These are phyloP conservation scores for Procambarus virginalis DNA, from an alignment of 1,140 invertebrate genomes.

Conservation along the genomic window DNA sequence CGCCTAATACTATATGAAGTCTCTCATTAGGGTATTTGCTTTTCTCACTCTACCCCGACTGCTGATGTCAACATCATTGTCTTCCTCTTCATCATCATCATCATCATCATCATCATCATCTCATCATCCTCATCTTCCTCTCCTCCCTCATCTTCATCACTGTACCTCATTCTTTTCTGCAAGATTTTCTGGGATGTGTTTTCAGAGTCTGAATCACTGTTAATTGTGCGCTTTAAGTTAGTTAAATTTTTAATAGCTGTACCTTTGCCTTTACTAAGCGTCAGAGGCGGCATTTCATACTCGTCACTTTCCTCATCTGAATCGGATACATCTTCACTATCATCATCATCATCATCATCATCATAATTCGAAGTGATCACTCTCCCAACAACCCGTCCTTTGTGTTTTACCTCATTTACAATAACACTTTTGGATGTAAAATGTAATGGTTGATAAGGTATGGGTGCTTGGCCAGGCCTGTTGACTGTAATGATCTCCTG, in stretches of 20 bases:
- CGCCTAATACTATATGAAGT: conserved; percentile 70
- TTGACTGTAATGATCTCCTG: conserved; percentile 56
- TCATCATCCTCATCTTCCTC: conserved; percentile 33
- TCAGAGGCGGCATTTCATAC: background rate
- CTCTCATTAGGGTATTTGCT: conserved; percentile 69
- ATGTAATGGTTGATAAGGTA: conserved; percentile 51
- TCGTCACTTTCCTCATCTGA: conserved; percentile 20
- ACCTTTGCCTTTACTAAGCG: conserved; percentile 18
- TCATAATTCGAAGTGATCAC: conserved; percentile 38
- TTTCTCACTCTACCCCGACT: conserved; percentile 69
- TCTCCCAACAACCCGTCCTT: conserved; percentile 44
- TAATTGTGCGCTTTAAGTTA: conserved; percentile 18
- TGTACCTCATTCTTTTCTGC: conserved; percentile 45
- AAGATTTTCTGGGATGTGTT: background rate
- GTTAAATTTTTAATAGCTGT: background rate
- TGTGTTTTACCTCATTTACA: conserved; percentile 52
- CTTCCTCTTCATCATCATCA: conserved; percentile 45
- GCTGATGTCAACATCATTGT: conserved; percentile 65
- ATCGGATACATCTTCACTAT: conserved; percentile 21
- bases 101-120: conserved; percentile 19
- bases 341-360: conserved; percentile 41
- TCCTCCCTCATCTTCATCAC: conserved; percentile 29
- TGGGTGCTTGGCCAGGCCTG: conserved; percentile 33
- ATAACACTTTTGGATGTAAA: conserved; percentile 32
- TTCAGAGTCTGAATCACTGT: conserved; percentile 41